Percentiles rank a stretch among this genome's conserved stretches.
phyloP scores from a whole-genome alignment of 1,140 invertebrate genomes.

The Cotesia chilonis region DNA sequence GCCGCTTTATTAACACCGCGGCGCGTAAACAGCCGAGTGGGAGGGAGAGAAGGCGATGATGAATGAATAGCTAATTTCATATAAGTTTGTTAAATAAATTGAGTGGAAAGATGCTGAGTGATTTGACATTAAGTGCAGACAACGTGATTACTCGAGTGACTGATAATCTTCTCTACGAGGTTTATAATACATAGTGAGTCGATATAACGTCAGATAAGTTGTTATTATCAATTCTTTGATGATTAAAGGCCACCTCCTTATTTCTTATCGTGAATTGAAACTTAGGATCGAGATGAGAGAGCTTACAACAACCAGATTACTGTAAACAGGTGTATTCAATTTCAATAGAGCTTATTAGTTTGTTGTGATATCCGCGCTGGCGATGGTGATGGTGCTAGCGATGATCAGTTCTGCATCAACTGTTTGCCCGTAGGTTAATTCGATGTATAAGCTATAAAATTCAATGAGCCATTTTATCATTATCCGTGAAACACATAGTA shows the following conservation, averaged over 20 bases:
- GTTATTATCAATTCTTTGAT: slow-evolving; percentile 4
- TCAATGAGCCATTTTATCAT: slow-evolving; percentile 43
- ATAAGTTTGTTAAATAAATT: too few relatives aligned
- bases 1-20: slow-evolving; percentile 10
- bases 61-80: too few relatives aligned
- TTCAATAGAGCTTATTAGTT: slow-evolving; percentile 7
- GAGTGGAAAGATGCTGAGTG: too few relatives aligned
- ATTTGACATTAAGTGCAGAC: neutral
- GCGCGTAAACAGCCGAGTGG: neutral
- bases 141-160: slow-evolving; percentile 6
- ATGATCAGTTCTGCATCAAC: slow-evolving; percentile 5
- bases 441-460: slow-evolving; percentile 47
- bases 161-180: neutral
- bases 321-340: neutral
- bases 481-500: slow-evolving; percentile 36
- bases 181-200: neutral
- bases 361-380: neutral
- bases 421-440: slow-evolving; percentile 32
- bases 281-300: neutral
- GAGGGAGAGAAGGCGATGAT: too few relatives aligned
- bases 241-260: neutral
- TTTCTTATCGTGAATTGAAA: slow-evolving; percentile 11
- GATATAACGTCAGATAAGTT: slow-evolving; percentile 1
- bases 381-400: too few relatives aligned
- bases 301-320: neutral